phyloP scores from a whole-genome alignment of 2,113 vertebrate species.

The Ictalurus punctatus region DNA sequence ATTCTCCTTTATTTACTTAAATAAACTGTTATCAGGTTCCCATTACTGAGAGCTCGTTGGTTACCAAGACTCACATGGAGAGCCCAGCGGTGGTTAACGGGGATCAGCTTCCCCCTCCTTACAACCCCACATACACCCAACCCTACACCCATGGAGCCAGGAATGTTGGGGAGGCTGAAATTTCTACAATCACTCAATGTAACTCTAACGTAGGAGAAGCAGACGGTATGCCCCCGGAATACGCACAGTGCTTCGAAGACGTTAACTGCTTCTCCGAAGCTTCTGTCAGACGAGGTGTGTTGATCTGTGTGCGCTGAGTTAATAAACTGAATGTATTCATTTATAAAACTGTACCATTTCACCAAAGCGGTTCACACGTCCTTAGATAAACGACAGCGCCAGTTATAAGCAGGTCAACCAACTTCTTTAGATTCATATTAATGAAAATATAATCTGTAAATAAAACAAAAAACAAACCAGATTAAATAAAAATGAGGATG shows the following conservation, averaged over 20 bases:
- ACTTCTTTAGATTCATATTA: background rate
- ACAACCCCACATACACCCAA: conserved; percentile 46
- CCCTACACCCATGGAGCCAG: conserved; percentile 20
- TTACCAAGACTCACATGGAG: conserved; percentile 17
- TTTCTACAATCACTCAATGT: conserved; percentile 53
- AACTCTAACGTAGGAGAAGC: background rate
- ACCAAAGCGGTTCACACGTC: background rate
- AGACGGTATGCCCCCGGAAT: background rate
- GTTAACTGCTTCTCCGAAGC: background rate
- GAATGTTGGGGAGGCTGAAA: conserved; percentile 52
- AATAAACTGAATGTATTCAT: background rate
- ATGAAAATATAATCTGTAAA: background rate
- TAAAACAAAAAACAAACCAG: background rate
- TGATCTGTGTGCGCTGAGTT: background rate
- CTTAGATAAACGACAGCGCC: background rate
- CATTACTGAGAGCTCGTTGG: background rate
- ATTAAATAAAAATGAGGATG: background rate
- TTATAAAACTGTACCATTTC: background rate
- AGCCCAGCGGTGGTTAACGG: background rate
- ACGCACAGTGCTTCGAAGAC: conserved; percentile 26
- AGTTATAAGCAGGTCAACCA: background rate
- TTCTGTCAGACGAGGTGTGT: background rate
- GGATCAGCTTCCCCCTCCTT: conserved; percentile 54
- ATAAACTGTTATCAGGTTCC: background rate
- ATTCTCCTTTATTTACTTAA: background rate